Conservation (phyloP, 2,113 vertebrate species). For the Chascanopsetta lugubris region DNA sequence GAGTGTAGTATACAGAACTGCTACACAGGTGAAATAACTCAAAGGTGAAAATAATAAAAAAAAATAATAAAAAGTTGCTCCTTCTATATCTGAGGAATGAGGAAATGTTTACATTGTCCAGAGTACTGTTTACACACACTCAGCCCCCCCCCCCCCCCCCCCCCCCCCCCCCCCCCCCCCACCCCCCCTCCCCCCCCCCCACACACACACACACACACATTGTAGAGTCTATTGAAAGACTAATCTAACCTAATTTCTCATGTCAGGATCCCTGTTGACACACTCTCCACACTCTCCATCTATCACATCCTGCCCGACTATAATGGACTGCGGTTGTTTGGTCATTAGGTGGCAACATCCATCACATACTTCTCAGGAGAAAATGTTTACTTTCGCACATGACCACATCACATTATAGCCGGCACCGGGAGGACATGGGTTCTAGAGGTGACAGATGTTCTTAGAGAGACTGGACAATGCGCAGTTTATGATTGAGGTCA, state of each 20-base stretch:
- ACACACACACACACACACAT: conserved; percentile 22
- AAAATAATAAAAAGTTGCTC: background rate
- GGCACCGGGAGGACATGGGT: background rate
- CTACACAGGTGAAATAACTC: conserved; percentile 49
- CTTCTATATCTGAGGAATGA: conserved; percentile 52
- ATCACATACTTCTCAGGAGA: background rate
- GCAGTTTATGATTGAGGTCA: conserved; percentile 43
- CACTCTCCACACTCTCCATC: conserved; percentile 49
- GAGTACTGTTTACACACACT: conserved; percentile 40
- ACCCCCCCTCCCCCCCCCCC: conserved; percentile 11
- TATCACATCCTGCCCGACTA: conserved; percentile 34
- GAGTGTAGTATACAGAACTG: too few relatives aligned
- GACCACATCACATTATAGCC: conserved; percentile 11
- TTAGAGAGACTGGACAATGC: conserved; percentile 26
- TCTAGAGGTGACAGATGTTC: conserved; percentile 47
- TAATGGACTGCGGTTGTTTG: conserved; percentile 16
- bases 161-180: conserved; percentile 22
- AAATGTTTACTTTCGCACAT: conserved; percentile 46
- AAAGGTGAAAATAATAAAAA: too few relatives aligned
- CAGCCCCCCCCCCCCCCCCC: conserved; percentile 19
- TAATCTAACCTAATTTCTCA: conserved; percentile 38
- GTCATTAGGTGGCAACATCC: background rate
- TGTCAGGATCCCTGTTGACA: conserved; percentile 54
- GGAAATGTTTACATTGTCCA: conserved; percentile 67
- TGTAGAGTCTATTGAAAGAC: conserved; percentile 38